Conservation (phyloP, 2,888 invertebrate species). For the Ectropis crepuscularia region DNA sequence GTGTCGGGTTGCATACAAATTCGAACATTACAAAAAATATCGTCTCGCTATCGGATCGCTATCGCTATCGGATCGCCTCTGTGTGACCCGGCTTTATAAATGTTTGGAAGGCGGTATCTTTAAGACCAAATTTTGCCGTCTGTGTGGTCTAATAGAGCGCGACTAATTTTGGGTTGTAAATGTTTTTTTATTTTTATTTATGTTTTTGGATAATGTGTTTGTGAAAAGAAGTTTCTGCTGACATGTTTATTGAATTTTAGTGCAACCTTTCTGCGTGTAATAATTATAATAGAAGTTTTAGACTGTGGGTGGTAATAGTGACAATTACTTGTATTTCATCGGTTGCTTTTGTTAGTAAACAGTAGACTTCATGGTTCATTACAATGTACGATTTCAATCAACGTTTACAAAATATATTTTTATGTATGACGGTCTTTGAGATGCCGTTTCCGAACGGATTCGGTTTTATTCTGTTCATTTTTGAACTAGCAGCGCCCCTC, state of each 20-base stretch:
- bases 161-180: constrained; percentile 38
- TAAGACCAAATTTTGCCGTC: constrained; percentile 53
- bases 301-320: constrained; percentile 28
- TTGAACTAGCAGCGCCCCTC: no score
- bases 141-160: constrained; percentile 42
- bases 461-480: no score
- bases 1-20: no score
- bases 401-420: neutral
- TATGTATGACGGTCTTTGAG: neutral
- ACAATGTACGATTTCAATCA: neutral
- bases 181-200: no score
- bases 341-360: constrained; percentile 20
- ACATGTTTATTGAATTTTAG: constrained; percentile 22
- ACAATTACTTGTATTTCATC: constrained; percentile 8
- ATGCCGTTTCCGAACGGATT: no score
- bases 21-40: no score
- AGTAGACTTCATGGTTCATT: constrained; percentile 3
- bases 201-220: constrained; percentile 20
- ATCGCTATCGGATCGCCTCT: no score
- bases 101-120: constrained; percentile 34
- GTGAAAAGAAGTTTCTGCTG: constrained; percentile 30
- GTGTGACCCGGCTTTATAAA: no score
- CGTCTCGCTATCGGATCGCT: no score
- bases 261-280: constrained; percentile 3
- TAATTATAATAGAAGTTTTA: constrained; percentile 4